phyloP scores from a whole-genome alignment of 2,113 vertebrate genomes.

The Grammomys dolichurus region DNA sequence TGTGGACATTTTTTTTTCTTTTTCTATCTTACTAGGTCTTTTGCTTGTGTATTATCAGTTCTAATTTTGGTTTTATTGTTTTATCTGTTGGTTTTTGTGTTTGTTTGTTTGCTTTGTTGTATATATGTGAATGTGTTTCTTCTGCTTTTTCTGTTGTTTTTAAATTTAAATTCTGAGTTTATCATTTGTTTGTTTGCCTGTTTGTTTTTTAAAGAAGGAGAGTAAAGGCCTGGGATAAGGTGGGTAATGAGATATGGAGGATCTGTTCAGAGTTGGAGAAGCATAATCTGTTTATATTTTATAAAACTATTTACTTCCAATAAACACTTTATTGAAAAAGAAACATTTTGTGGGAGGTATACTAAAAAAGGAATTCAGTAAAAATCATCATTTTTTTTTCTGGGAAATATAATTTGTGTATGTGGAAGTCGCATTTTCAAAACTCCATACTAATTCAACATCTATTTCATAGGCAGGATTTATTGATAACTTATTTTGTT shows the following conservation, averaged over 20 bases:
- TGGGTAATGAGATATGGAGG: background rate
- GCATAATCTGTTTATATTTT: background rate
- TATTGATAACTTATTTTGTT: background rate
- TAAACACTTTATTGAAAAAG: background rate
- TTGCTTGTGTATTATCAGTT: background rate
- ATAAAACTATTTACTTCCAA: background rate
- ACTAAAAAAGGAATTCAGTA: background rate
- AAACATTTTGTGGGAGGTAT: background rate
- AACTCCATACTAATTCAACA: background rate
- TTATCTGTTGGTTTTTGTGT: background rate
- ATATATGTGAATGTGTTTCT: background rate
- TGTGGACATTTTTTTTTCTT: background rate
- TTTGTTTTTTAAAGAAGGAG: background rate
- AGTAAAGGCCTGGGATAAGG: background rate
- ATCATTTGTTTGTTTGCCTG: background rate
- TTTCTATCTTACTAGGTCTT: background rate
- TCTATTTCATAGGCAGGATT: background rate
- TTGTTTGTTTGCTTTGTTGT: background rate
- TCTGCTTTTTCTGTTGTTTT: background rate
- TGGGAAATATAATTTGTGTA: background rate
- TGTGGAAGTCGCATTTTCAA: background rate
- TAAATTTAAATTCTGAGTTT: background rate
- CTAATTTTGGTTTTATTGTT: background rate
- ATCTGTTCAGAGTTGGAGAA: background rate
- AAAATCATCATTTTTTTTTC: background rate